A percentile compares a stretch with the other conserved stretches of the same genome.
Evolutionary conservation across 1,140 invertebrate species (phyloP).

Genomic region (Drosophila trapezifrons): DNA sequence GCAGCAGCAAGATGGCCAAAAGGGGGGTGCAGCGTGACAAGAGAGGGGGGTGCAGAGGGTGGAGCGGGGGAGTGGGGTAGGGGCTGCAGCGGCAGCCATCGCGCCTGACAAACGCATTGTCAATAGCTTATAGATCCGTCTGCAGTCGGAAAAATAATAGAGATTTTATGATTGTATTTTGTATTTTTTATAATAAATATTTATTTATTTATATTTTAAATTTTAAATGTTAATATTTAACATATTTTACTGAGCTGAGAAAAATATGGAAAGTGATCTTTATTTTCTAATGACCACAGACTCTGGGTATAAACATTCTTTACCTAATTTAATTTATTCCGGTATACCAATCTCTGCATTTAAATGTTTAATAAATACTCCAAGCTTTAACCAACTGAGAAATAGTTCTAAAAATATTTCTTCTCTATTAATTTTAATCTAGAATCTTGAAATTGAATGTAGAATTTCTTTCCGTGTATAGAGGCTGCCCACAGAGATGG

Average conservation of each 20-base stretch:
- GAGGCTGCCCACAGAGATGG: constrained; percentile 19
- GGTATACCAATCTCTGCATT: no score
- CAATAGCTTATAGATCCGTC: constrained; percentile 75
- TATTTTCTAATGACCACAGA: neutral
- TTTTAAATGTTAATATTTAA: no score
- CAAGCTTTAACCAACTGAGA: neutral
- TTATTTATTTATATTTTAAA: no score
- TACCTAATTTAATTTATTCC: neutral
- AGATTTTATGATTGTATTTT: neutral
- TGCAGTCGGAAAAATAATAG: constrained; percentile 20
- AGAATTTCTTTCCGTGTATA: constrained; percentile 1
- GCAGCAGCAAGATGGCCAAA: constrained; percentile 24
- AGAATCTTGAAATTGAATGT: neutral
- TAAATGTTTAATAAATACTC: neutral
- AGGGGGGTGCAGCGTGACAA: neutral
- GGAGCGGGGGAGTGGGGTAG: constrained; percentile 12
- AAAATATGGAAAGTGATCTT: no score
- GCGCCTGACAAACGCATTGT: constrained; percentile 75
- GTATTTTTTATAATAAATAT: no score
- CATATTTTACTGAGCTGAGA: no score
- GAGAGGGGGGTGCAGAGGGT: neutral
- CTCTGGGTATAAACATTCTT: neutral
- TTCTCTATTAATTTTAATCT: neutral
- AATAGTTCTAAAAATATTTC: neutral
- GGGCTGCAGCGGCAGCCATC: constrained; percentile 17